Conservation (phyloP, 2,113 vertebrate genomes). For the Merops nubicus region DNA sequence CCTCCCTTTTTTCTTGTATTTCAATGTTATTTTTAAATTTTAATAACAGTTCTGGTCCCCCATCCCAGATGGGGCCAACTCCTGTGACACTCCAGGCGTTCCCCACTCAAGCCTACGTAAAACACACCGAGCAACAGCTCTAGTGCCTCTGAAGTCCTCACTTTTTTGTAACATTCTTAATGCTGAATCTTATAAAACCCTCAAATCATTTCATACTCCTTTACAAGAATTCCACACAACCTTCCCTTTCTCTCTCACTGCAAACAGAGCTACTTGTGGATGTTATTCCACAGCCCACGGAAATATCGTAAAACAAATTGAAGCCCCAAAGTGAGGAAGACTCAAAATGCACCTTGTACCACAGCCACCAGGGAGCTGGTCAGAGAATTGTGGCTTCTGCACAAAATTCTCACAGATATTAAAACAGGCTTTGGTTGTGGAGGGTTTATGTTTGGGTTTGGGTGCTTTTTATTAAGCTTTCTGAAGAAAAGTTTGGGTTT, state of each 20-base stretch:
- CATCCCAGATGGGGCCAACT: background rate
- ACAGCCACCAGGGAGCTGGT: background rate
- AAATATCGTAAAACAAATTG: background rate
- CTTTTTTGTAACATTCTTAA: background rate
- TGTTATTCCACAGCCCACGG: background rate
- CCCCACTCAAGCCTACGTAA: background rate
- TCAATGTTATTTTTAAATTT: background rate
- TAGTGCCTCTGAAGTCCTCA: background rate
- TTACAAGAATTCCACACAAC: background rate
- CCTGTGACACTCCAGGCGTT: background rate
- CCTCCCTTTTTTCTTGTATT: background rate
- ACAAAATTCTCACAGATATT: background rate
- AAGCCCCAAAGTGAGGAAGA: background rate
- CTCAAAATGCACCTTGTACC: background rate
- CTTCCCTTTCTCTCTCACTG: background rate
- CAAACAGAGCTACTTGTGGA: background rate
- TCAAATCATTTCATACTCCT: background rate
- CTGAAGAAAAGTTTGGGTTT: background rate
- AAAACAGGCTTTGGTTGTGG: background rate
- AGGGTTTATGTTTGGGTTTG: background rate
- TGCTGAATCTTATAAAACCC: background rate
- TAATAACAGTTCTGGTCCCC: background rate
- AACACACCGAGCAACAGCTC: background rate
- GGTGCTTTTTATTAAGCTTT: background rate
- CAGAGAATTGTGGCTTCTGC: background rate